Evolutionary conservation across 2,113 vertebrate species (phyloP).

Genomic region (Ibidorhyncha struthersii): DNA sequence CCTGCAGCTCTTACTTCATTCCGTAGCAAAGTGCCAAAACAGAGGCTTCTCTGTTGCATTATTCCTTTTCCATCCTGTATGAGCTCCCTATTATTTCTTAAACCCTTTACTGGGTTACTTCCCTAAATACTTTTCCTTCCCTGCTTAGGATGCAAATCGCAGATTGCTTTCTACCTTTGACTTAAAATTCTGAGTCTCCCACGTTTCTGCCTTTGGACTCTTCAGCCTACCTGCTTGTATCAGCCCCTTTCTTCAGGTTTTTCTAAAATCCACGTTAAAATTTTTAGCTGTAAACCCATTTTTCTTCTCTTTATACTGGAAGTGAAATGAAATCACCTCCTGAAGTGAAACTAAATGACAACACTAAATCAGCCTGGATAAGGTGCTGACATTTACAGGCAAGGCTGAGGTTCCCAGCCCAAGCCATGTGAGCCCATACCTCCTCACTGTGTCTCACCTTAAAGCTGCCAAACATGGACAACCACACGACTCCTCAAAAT

Average conservation of each 20-base stretch:
- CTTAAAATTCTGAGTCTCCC: not conserved
- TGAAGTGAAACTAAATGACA: not conserved
- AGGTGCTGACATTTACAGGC: not conserved
- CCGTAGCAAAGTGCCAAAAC: not conserved
- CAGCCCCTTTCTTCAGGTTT: not conserved
- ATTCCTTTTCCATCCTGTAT: not conserved
- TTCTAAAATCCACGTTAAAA: not conserved
- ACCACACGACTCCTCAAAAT: not conserved
- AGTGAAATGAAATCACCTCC: not conserved
- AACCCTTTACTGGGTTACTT: not conserved
- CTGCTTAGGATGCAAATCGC: not conserved
- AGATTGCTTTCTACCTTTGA: not conserved
- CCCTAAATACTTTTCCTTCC: not conserved
- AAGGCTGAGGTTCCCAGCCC: not conserved
- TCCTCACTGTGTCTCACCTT: not conserved
- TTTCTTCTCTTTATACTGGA: not conserved
- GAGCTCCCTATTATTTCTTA: not conserved
- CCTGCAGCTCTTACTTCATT: not conserved
- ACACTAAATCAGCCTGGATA: not conserved
- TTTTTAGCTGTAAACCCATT: not conserved
- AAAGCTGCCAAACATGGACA: not conserved
- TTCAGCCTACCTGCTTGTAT: not conserved
- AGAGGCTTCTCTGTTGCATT: not conserved
- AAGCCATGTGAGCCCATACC: not conserved
- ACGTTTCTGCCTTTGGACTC: not conserved